Evolutionary conservation across 2,888 invertebrate genomes (phyloP), one percentile per base, ranked within the genome.

Genomic region (Oscheius sp.): DNA sequence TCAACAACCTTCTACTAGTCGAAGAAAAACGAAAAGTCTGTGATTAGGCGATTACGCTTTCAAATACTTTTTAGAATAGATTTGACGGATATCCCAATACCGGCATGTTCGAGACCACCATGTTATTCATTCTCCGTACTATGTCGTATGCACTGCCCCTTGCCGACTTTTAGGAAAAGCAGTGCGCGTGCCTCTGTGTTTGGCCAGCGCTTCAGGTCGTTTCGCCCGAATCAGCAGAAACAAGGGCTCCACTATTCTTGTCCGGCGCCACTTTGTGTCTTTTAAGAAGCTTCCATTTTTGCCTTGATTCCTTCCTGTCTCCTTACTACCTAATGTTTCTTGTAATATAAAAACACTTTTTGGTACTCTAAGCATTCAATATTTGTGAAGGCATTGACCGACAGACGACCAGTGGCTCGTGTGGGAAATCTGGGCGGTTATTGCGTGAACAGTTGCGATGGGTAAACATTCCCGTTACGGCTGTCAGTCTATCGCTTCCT

Each of bases 191-290:
- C 68, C 68, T 51, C 68, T 68, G 68, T 68, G 68, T 68, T 68
- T 68, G 68, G 68, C 55, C 37, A 68, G 68, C 68, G 68, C 68
- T 68, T 68, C 68, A 68, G 68, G 68, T 68, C 68, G 68, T 68
- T 68, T 55, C 55, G 53, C 68, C 68, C 68, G 68, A 68, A 68
- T 68, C 68, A 68, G 68, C 68, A 68, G 68, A 68, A 68, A 68
- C 68, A 68, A 68, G 68, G 68, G 53, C 68, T 10, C 48, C 68
- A 63, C 55, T 68, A 68, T 68, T 68, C 68, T 53, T 55, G 53
- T 68, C 68, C n/a, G 42, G 48, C 53, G 53, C 55, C 63, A 68
- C 42, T 55, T 37, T 68, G 53, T 55, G n/a, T 68, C 42, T 55
- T 55, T 68, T 51, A 35, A 42, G 42, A 42, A 42, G 29, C 55